A percentile compares a stretch with the other conserved stretches of the same genome.
phyloP scores from a whole-genome alignment of 2,113 vertebrate genomes.

The Bothrops jararaca region DNA sequence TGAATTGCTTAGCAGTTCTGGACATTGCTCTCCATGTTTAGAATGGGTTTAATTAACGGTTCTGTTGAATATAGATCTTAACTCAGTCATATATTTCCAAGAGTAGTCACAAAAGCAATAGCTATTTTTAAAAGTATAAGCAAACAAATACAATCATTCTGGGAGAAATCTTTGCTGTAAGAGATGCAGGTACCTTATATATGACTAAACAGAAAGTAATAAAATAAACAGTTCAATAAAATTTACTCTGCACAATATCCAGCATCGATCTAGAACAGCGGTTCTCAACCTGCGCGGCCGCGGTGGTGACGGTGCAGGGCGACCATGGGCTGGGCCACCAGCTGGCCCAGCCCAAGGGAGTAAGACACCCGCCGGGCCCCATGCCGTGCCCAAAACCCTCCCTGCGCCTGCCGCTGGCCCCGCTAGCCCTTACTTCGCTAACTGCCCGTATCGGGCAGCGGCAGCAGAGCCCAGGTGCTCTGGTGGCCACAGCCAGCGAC shows the following conservation, averaged over 20 bases:
- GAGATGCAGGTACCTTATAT: background rate
- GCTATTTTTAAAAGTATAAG: slow-evolving; percentile 6
- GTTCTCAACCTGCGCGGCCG: no score
- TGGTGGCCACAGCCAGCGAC: no score
- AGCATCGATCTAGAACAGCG: slow-evolving; percentile 19
- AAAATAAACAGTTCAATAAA: slow-evolving; percentile 25
- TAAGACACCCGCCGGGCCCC: no score
- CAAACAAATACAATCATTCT: slow-evolving; percentile 3
- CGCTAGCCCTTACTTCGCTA: no score
- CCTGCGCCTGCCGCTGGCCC: no score
- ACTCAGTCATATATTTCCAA: background rate
- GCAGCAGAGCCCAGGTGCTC: no score
- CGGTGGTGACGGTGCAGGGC: no score
- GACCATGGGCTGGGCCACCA: no score
- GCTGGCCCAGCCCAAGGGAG: no score
- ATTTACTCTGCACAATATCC: slow-evolving; percentile 9
- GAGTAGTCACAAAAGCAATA: background rate
- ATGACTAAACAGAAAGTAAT: background rate
- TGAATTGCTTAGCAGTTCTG: accelerated
- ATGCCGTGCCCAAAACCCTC: no score
- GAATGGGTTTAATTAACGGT: slow-evolving; percentile 32
- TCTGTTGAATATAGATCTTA: slow-evolving; percentile 15
- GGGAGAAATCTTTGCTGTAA: slow-evolving; percentile 13
- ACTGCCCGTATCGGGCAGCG: no score
- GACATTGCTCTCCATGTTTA: background rate